A percentile compares a stretch with the other conserved stretches of the same genome.
phyloP scores from a whole-genome alignment of 2,113 vertebrate genomes.

The Dicerorhinus sumatrensis region DNA sequence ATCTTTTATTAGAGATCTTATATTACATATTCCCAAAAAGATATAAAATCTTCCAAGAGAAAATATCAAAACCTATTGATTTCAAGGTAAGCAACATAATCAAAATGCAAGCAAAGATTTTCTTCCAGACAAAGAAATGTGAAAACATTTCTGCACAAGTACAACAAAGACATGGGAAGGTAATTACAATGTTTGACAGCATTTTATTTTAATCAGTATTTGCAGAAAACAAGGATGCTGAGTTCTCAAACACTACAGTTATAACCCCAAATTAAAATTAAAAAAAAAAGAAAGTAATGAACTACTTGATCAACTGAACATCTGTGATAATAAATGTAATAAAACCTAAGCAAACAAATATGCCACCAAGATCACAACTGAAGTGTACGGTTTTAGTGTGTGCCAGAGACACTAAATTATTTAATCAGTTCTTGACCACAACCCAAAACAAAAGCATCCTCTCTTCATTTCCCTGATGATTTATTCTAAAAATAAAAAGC shows the following conservation, averaged over 20 bases:
- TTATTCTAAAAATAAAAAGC: conserved; percentile 73
- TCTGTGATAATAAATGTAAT: not conserved
- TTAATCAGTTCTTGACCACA: conserved; percentile 61
- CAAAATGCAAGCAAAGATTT: conserved; percentile 80
- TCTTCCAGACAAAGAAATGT: conserved; percentile 74
- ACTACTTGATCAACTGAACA: conserved; percentile 32
- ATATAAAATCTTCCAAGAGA: conserved; percentile 89
- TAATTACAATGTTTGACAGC: conserved; percentile 75
- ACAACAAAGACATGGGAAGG: conserved; percentile 70
- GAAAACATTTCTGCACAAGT: conserved; percentile 63
- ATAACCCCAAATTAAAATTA: conserved; percentile 49
- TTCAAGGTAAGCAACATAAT: conserved; percentile 81
- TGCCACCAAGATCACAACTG: conserved; percentile 21
- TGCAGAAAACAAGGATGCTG: conserved; percentile 73
- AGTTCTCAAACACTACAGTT: conserved; percentile 76
- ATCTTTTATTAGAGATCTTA: conserved; percentile 89
- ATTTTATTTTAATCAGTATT: conserved; percentile 76
- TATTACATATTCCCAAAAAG: conserved; percentile 89
- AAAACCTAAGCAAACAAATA: conserved; percentile 51
- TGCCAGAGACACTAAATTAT: conserved; percentile 12
- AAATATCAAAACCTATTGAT: conserved; percentile 88
- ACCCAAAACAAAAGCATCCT: conserved; percentile 66
- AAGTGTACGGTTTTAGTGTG: not conserved
- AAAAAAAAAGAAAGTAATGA: not conserved
- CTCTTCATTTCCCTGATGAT: conserved; percentile 67